Conservation (phyloP, 35 echinoderm and acorn worm species). For the Stichopus chloronotus region DNA sequence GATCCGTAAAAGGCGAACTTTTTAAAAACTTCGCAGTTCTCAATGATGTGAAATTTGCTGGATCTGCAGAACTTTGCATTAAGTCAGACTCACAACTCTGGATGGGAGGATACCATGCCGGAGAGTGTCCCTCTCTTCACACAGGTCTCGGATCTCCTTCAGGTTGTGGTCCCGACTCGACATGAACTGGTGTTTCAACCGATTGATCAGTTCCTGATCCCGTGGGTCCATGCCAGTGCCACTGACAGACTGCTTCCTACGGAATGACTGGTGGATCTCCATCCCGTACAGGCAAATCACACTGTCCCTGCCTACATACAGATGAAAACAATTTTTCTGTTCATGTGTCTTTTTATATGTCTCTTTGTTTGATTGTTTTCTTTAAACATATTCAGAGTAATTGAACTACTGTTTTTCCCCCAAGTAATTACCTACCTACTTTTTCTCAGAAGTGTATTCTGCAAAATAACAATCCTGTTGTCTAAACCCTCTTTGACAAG, state of each 20-base stretch:
- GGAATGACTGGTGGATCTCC: conserved; percentile 19
- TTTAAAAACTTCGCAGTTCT: too few species aligned
- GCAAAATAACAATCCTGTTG: too few species aligned
- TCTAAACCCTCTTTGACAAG: too few species aligned
- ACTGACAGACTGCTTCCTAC: conserved; percentile 41
- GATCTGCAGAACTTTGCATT: too few species aligned
- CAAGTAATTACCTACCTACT: too few species aligned
- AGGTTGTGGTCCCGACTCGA: conserved; percentile 76
- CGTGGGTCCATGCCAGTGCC: conserved; percentile 55
- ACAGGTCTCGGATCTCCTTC: conserved; percentile 67
- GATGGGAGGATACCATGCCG: conserved; percentile 77
- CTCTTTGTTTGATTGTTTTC: not conserved
- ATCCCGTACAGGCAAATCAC: conserved; percentile 70
- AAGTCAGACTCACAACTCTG: conserved; percentile 68
- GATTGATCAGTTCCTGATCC: conserved; percentile 68
- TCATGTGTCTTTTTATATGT: not conserved
- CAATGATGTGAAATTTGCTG: too few species aligned
- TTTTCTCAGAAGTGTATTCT: too few species aligned
- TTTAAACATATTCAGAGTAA: not conserved
- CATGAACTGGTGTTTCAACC: conserved; percentile 68
- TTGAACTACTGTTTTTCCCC: not conserved
- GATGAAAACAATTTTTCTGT: not conserved
- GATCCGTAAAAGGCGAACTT: too few species aligned
- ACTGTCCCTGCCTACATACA: conserved; percentile 84
- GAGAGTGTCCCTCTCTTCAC: conserved; percentile 70